Conservation (phyloP, 2,113 vertebrate species). For the Gnathonemus longibarbis region DNA sequence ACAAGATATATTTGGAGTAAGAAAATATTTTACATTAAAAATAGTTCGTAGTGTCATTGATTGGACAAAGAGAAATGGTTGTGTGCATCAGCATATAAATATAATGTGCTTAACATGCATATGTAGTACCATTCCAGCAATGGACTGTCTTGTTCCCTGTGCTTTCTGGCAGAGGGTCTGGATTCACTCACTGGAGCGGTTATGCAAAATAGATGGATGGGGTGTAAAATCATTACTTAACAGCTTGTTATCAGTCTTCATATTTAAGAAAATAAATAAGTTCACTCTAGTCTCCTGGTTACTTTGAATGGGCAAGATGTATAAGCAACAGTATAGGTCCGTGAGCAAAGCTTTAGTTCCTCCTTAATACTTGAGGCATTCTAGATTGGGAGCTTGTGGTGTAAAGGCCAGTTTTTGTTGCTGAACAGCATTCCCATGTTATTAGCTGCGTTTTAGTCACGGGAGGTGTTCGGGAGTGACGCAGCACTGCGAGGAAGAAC, state of each 20-base stretch:
- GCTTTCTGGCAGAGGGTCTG: neutral
- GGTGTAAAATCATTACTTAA: neutral
- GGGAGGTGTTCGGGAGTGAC: neutral
- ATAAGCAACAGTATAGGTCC: neutral
- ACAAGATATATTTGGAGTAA: neutral
- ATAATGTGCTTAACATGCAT: neutral
- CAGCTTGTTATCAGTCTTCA: neutral
- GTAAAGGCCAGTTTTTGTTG: neutral
- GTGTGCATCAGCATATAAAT: neutral
- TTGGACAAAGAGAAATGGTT: neutral
- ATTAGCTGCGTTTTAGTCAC: neutral
- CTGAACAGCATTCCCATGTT: neutral
- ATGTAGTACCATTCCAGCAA: too few species aligned
- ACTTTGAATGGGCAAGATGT: neutral
- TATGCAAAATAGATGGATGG: neutral
- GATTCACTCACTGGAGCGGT: neutral
- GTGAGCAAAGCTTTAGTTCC: neutral
- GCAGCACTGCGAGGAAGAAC: constrained; percentile 8
- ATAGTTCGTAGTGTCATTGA: neutral
- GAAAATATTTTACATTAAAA: neutral
- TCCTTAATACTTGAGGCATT: neutral
- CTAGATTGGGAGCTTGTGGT: neutral
- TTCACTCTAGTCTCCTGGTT: neutral
- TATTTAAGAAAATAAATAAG: neutral
- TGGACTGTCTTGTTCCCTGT: neutral